Percentiles rank a stretch among this genome's conserved stretches.
Conservation (phyloP, 1,140 invertebrate genomes). For the Sesamia nonagrioides region DNA sequence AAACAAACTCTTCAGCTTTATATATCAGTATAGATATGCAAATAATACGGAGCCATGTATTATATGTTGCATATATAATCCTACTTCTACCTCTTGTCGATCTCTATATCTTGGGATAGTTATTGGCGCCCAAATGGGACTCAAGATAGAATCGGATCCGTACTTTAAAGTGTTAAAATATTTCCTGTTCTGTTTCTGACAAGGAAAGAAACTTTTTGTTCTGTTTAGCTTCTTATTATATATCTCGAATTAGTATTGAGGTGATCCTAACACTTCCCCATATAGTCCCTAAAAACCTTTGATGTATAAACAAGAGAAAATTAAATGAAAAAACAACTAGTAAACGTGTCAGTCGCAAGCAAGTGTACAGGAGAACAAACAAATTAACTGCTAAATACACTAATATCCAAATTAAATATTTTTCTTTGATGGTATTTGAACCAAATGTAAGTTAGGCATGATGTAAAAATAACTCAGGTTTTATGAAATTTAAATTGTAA, state of each 20-base stretch:
- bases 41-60: no score
- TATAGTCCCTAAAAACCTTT: not conserved
- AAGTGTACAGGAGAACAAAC: not conserved
- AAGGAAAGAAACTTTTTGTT: no score
- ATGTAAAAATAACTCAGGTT: not conserved
- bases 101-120: no score
- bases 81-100: no score
- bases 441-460: not conserved
- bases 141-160: not conserved
- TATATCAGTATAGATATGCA: no score
- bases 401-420: slow-evolving; percentile 1
- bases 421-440: not conserved
- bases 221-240: no score
- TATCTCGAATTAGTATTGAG: no score
- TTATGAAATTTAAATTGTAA: not conserved
- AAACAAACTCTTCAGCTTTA: no score
- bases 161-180: no score
- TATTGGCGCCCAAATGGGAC: slow-evolving; percentile 6
- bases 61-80: no score
- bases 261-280: not conserved
- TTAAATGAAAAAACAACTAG: not conserved
- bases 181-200: no score
- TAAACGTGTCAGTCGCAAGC: not conserved
- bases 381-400: not conserved
- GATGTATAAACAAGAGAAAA: not conserved